A percentile compares a stretch with the other conserved stretches of the same genome.
phyloP scores from a whole-genome alignment of 2,113 vertebrate species.

The Corythoichthys haematopterus region DNA sequence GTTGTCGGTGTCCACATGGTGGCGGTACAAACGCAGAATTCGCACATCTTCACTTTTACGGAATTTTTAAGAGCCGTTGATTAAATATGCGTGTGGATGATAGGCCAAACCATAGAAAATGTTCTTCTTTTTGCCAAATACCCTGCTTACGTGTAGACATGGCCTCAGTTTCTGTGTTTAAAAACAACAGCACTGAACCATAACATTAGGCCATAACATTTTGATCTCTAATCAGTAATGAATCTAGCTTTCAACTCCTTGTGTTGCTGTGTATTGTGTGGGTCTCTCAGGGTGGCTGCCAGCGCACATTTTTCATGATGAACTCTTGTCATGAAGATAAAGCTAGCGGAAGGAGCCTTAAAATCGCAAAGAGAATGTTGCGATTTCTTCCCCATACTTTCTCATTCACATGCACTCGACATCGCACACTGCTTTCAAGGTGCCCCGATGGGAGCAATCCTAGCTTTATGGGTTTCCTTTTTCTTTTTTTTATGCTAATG shows the following conservation, averaged over 20 bases:
- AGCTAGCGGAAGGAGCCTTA: slow-evolving; percentile 20
- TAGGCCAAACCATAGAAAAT: too few species aligned
- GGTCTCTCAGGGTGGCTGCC: slow-evolving; percentile 25
- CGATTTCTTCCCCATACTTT: slow-evolving; percentile 15
- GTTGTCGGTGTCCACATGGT: too few species aligned
- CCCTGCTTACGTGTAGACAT: neutral
- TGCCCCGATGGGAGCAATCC: slow-evolving; percentile 41
- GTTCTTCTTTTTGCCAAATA: too few species aligned
- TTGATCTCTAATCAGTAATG: slow-evolving; percentile 35
- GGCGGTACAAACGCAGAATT: too few species aligned
- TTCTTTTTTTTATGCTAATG: slow-evolving; percentile 50
- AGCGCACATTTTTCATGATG: slow-evolving; percentile 43
- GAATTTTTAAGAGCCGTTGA: too few species aligned
- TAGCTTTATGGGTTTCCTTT: slow-evolving; percentile 7
- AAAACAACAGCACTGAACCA: neutral
- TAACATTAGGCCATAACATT: slow-evolving; percentile 9
- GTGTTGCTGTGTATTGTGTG: slow-evolving; percentile 29
- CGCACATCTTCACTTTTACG: too few species aligned
- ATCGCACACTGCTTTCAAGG: slow-evolving; percentile 25
- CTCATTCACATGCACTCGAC: slow-evolving; percentile 15
- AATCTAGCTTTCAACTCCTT: slow-evolving; percentile 24
- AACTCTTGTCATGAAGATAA: slow-evolving; percentile 44
- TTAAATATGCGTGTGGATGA: too few species aligned
- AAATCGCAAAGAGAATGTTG: slow-evolving; percentile 29
- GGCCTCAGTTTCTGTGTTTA: neutral